Percentiles rank a stretch among this genome's conserved stretches.
Conservation (phyloP, 2,113 vertebrate species). For the western clawed frog (Xenopus tropicalis) region DNA sequence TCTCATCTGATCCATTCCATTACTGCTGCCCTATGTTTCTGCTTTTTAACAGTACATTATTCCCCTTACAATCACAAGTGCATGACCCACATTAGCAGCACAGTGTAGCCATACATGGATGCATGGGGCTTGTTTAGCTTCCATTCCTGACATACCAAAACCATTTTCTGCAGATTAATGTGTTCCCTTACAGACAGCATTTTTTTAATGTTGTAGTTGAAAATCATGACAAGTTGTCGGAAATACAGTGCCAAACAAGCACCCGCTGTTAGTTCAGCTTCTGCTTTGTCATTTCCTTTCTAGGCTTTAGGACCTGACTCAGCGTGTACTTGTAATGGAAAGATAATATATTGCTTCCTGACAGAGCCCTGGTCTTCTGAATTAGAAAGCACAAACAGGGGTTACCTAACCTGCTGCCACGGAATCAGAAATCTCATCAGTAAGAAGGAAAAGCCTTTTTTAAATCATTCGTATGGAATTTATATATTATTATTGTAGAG, state of each 20-base stretch:
- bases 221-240: neutral
- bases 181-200: neutral
- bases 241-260: neutral
- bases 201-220: neutral
- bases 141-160: neutral
- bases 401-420: neutral
- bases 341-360: constrained; percentile 52
- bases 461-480: neutral
- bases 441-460: neutral
- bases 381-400: neutral
- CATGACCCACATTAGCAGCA: too few species aligned
- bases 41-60: too few species aligned
- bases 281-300: constrained; percentile 61
- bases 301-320: constrained; percentile 44
- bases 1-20: too few species aligned
- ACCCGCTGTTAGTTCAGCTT: constrained; percentile 7
- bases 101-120: neutral
- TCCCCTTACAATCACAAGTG: too few species aligned
- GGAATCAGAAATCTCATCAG: constrained; percentile 33
- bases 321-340: constrained; percentile 36
- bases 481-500: neutral
- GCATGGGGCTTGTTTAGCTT: neutral
- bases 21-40: too few species aligned
- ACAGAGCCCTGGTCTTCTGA: constrained; percentile 22
- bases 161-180: neutral